A percentile compares a stretch with the other conserved stretches of the same genome.
Evolutionary conservation across 2,797 vertebrate species (phyloP).

Genomic region (Halcyon leucocephala): DNA sequence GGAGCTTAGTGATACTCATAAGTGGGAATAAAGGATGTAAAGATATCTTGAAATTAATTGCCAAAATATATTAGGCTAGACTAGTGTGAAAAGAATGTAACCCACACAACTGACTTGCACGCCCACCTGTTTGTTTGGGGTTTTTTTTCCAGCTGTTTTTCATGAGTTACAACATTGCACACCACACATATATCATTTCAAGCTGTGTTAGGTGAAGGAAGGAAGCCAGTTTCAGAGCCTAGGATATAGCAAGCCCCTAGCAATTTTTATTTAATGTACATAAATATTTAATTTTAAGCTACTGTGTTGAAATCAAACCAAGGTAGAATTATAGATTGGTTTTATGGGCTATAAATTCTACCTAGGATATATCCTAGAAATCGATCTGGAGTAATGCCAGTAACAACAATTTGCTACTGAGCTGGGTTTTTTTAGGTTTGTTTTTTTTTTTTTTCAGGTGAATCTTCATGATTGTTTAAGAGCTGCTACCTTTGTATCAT

Average conservation of each 20-base stretch:
- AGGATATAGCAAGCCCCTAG: not conserved
- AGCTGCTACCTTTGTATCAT: not conserved
- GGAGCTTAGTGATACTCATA: not conserved
- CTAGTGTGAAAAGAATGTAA: not conserved
- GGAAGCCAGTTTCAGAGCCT: not conserved
- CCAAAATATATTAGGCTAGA: not conserved
- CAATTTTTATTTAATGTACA: not conserved
- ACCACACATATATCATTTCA: not conserved
- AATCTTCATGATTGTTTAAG: not conserved
- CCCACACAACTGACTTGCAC: not conserved
- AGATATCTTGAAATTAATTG: not conserved
- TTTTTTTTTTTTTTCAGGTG: not conserved
- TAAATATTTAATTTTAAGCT: not conserved
- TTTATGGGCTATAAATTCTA: not conserved
- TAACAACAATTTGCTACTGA: not conserved
- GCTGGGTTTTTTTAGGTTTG: not conserved
- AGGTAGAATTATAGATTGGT: not conserved
- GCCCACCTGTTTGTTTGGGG: not conserved
- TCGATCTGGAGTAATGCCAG: not conserved
- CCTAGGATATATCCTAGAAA: fast-evolving
- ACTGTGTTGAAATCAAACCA: not conserved
- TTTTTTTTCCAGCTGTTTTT: not conserved
- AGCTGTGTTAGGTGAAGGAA: not conserved
- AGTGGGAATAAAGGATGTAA: not conserved
- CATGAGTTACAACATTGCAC: not conserved